Conservation (phyloP, 2,113 vertebrate genomes). For the Rostratula benghalensis region DNA sequence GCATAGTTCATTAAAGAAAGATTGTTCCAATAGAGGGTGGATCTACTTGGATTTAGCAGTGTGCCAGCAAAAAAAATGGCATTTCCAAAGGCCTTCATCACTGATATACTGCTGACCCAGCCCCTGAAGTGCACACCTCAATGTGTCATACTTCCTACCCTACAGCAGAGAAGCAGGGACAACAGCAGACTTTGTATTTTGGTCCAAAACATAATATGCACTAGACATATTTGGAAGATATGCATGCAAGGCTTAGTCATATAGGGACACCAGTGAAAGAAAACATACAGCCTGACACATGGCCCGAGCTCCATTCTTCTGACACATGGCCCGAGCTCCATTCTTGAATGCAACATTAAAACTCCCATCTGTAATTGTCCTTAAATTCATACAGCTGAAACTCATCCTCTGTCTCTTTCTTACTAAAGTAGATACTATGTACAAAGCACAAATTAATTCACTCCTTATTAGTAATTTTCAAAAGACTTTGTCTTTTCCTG, state of each 20-base stretch:
- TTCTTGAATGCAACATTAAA: neutral
- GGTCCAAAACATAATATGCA: neutral
- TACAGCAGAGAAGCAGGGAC: fast-evolving
- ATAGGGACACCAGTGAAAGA: neutral
- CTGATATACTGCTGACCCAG: neutral
- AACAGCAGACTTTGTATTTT: neutral
- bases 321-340: neutral
- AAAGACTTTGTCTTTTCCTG: neutral
- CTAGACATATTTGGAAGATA: fast-evolving
- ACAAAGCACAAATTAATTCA: neutral
- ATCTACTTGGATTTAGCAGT: neutral
- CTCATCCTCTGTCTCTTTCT: neutral
- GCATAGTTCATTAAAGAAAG: neutral
- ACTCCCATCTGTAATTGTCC: neutral
- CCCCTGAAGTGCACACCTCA: neutral
- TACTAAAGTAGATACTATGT: neutral
- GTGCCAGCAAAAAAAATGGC: neutral
- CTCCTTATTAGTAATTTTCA: neutral
- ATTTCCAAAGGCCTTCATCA: neutral
- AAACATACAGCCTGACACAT: neutral
- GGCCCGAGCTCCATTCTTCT: neutral
- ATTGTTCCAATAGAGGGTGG: neutral
- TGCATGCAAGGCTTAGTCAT: neutral
- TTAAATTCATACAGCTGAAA: neutral
- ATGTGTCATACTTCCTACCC: fast-evolving